Percentiles rank a stretch among this genome's conserved stretches.
These are phyloP conservation scores for Drosophila navojoa DNA, from an alignment of 1,140 invertebrate species.

Conservation along the genomic window DNA sequence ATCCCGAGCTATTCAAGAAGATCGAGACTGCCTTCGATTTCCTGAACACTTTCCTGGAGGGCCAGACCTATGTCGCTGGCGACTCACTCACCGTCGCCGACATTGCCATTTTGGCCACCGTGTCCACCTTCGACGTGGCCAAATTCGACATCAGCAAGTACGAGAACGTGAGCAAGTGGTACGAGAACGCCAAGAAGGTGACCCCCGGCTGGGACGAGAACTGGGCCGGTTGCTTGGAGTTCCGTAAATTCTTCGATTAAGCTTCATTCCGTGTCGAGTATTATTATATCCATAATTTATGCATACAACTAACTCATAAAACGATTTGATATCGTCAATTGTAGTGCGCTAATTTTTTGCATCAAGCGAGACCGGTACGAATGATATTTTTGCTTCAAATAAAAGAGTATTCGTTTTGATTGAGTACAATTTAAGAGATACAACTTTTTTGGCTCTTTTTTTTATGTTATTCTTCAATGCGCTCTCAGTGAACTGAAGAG, in stretches of 20 bases:
- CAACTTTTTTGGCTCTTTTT: neutral
- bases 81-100: conserved; percentile 90
- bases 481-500: neutral
- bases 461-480: neutral
- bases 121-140: conserved; percentile 88
- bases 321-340: conserved; percentile 29
- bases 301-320: conserved; percentile 24
- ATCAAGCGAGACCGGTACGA: conserved; percentile 11
- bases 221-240: conserved; percentile 85
- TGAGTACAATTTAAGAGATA: conserved; percentile 40
- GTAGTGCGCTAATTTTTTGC: conserved; percentile 25
- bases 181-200: conserved; percentile 87
- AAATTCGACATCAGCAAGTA: conserved; percentile 88
- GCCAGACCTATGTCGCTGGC: conserved; percentile 87
- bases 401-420: conserved; percentile 48
- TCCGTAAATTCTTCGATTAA: conserved; percentile 84
- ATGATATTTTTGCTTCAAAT: conserved; percentile 13
- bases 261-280: conserved; percentile 26
- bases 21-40: conserved; percentile 87
- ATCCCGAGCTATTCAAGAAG: conserved; percentile 87
- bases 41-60: conserved; percentile 88
- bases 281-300: conserved; percentile 34
- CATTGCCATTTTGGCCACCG: conserved; percentile 86
- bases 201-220: conserved; percentile 91
- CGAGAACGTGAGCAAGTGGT: conserved; percentile 89